phyloP scores from a whole-genome alignment of 2,888 invertebrate genomes.

The Lochmaea capreae region DNA sequence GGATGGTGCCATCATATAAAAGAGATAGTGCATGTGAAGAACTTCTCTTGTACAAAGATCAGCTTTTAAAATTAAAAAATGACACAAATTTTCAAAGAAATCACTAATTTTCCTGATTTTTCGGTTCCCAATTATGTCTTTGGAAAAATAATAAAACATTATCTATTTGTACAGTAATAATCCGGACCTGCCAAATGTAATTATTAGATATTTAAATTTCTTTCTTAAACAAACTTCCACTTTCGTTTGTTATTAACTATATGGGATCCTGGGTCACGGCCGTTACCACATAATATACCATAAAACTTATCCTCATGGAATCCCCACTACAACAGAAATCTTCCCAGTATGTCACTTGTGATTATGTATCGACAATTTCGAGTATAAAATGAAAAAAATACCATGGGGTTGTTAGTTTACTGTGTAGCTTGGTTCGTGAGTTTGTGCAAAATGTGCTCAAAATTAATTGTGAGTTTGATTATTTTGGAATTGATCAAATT shows the following conservation, averaged over 20 bases:
- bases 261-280: slow-evolving; percentile 4
- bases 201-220: not conserved
- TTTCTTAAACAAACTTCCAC: slow-evolving; percentile 3
- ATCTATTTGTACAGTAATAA: not conserved
- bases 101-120: too few relatives aligned
- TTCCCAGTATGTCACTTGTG: not conserved
- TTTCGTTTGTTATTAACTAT: not conserved
- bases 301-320: not conserved
- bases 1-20: too few relatives aligned
- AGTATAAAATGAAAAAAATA: slow-evolving; percentile 10
- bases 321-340: not conserved
- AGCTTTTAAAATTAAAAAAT: too few relatives aligned
- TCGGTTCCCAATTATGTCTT: too few relatives aligned
- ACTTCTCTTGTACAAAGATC: too few relatives aligned
- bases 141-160: too few relatives aligned
- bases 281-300: not conserved
- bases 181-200: not conserved
- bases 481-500: not conserved
- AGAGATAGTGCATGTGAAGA: too few relatives aligned
- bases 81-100: too few relatives aligned
- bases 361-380: not conserved
- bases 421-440: not conserved
- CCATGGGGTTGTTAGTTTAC: slow-evolving; percentile 3
- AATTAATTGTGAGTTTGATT: slow-evolving; percentile 5
- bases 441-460: slow-evolving; percentile 12